phyloP scores from a whole-genome alignment of 2,797 vertebrate species.

The Calcarius lapponicus region DNA sequence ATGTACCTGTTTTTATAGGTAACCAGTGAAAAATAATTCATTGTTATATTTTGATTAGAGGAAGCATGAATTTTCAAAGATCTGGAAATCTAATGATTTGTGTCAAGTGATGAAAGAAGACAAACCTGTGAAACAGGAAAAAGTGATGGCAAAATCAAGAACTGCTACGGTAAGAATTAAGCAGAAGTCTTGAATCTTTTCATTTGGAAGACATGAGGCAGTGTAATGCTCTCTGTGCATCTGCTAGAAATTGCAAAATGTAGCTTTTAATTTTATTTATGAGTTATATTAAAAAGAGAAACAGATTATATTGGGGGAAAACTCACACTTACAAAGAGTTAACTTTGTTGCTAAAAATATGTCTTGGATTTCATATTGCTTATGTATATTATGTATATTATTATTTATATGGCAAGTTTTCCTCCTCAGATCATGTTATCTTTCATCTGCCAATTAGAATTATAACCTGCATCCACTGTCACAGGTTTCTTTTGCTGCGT shows the following conservation, averaged over 20 bases:
- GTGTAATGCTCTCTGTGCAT: not conserved
- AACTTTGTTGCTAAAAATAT: not conserved
- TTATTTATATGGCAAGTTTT: not conserved
- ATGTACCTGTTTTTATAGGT: not conserved
- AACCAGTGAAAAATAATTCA: not conserved
- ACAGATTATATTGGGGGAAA: not conserved
- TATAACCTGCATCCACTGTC: not conserved
- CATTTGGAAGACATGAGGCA: accelerated
- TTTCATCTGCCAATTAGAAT: not conserved
- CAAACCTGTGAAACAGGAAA: conserved; percentile 78
- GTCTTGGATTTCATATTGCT: not conserved
- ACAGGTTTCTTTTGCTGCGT: not conserved
- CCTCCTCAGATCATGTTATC: not conserved
- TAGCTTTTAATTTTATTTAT: not conserved
- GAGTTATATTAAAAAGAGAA: not conserved
- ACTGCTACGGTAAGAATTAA: conserved; percentile 73
- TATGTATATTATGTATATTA: not conserved
- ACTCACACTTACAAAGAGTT: not conserved
- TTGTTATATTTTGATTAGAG: conserved; percentile 75
- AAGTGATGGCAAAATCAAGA: conserved; percentile 66
- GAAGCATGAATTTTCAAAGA: conserved; percentile 78
- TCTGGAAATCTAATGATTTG: conserved; percentile 70
- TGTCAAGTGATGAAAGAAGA: conserved; percentile 45
- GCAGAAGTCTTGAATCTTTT: not conserved
- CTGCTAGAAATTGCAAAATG: not conserved